phyloP scores from a whole-genome alignment of 2,888 invertebrate genomes.

The Choristoneura rosaceana region DNA sequence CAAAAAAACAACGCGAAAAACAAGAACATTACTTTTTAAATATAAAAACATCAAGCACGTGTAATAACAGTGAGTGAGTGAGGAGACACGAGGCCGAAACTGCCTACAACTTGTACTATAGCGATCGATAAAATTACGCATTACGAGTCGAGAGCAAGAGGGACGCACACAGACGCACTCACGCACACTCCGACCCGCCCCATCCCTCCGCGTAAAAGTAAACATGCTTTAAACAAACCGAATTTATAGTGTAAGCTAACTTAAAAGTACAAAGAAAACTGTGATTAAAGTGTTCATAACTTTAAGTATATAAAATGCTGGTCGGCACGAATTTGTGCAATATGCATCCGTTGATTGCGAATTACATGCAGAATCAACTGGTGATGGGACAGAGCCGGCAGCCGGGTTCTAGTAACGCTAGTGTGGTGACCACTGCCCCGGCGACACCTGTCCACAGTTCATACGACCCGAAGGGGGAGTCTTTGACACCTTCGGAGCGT shows the following conservation, averaged over 20 bases:
- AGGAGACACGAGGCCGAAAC: conserved; percentile 65
- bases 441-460: conserved; percentile 74
- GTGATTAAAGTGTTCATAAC: conserved; percentile 73
- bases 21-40: conserved; percentile 40
- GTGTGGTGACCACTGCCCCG: conserved; percentile 70
- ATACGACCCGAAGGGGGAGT: conserved; percentile 58
- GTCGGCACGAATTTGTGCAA: conserved; percentile 73
- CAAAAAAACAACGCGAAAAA: conserved; percentile 56
- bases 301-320: conserved; percentile 58
- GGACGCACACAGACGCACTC: conserved; percentile 58
- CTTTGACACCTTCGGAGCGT: conserved; percentile 74
- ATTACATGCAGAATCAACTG: conserved; percentile 61
- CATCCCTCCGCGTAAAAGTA: conserved; percentile 69
- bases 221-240: conserved; percentile 83
- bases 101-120: conserved; percentile 76
- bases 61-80: conserved; percentile 63
- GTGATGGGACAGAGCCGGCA: conserved; percentile 50
- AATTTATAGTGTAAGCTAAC: conserved; percentile 79
- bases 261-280: conserved; percentile 75
- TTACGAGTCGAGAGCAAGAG: conserved; percentile 68
- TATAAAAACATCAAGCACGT: conserved; percentile 43
- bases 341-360: conserved; percentile 71
- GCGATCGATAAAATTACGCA: conserved; percentile 86
- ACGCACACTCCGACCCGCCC: conserved; percentile 62
- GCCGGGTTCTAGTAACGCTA: conserved; percentile 59